A percentile compares a stretch with the other conserved stretches of the same genome.
Evolutionary conservation across 2,888 invertebrate genomes (phyloP).

Genomic region (Apamea crenata): DNA sequence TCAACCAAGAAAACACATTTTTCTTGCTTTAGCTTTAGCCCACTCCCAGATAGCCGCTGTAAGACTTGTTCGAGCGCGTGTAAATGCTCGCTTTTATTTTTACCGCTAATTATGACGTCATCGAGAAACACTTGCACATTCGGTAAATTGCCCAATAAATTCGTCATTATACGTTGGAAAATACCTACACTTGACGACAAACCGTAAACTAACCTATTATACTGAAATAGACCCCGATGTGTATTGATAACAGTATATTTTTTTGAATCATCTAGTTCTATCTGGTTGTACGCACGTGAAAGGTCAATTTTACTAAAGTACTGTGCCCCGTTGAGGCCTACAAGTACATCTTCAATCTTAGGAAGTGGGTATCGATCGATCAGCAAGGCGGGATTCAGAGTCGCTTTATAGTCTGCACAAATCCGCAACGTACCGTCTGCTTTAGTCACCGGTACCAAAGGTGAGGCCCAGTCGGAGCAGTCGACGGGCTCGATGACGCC

Average conservation of each 20-base stretch:
- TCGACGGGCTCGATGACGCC: background rate
- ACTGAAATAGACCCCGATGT: background rate
- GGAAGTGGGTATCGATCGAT: background rate
- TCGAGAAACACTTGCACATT: background rate
- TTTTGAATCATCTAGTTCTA: background rate
- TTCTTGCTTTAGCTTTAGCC: too few relatives aligned
- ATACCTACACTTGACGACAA: background rate
- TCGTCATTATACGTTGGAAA: too few relatives aligned
- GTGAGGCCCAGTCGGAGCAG: background rate
- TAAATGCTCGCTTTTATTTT: conserved; percentile 3
- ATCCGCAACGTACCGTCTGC: background rate
- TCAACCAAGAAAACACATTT: background rate
- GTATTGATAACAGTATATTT: background rate
- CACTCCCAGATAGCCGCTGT: too few relatives aligned
- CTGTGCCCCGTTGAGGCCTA: background rate
- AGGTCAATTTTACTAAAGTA: background rate
- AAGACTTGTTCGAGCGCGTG: background rate
- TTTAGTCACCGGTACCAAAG: background rate
- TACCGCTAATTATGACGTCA: background rate
- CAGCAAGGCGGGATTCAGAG: background rate
- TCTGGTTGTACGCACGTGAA: too few relatives aligned
- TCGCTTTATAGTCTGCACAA: background rate
- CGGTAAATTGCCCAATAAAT: background rate
- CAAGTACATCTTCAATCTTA: background rate
- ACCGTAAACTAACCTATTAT: background rate